Conservation (phyloP, 2,797 vertebrate genomes). For the Smutsia temminckii region DNA sequence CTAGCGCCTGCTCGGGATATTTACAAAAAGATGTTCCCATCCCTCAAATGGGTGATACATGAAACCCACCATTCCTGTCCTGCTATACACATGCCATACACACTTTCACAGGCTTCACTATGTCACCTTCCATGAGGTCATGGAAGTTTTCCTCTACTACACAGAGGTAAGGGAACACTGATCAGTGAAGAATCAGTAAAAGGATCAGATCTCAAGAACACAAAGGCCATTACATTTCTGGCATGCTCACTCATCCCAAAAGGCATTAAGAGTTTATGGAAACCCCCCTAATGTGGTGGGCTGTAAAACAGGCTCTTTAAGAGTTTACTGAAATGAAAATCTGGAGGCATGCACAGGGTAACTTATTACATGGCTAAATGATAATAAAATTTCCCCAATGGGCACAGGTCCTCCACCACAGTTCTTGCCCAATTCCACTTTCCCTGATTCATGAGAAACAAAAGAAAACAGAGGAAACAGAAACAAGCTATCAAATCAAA, state of each 20-base stretch:
- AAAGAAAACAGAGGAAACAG: not conserved
- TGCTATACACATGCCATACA: too few species aligned
- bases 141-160: not conserved
- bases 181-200: not conserved
- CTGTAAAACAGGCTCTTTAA: not conserved
- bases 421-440: not conserved
- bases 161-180: not conserved
- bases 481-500: not conserved
- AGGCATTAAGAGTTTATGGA: not conserved
- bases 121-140: not conserved
- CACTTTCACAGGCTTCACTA: not conserved
- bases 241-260: not conserved
- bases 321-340: not conserved
- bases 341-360: not conserved
- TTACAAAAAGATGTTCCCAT: not conserved
- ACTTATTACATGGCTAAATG: not conserved
- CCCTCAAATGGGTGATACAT: not conserved
- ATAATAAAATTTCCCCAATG: not conserved
- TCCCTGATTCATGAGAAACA: not conserved
- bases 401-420: not conserved
- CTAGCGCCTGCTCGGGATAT: not conserved
- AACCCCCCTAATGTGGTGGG: fast-evolving
- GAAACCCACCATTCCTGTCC: not conserved
- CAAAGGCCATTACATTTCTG: not conserved
- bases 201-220: not conserved